Evolutionary conservation across 2,113 vertebrate species (phyloP), one percentile per base, ranked within the genome.

Genomic region (Neolamprologus cancellatus): DNA sequence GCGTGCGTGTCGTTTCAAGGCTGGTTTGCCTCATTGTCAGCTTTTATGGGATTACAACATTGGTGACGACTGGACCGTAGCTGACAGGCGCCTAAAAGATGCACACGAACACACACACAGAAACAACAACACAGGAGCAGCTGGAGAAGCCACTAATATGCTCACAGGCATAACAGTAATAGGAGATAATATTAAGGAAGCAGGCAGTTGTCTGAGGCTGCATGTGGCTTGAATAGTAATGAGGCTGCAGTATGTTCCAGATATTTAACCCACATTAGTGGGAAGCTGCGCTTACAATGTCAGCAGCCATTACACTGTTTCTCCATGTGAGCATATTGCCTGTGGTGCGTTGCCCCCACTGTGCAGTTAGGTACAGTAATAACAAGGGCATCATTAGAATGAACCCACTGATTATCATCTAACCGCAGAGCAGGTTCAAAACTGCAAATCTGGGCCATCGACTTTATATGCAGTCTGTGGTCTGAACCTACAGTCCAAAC

Each of bases 201-300:
- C 76, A 83, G 78, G 82, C 78, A 79, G 89, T 57, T 59, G 86
- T 87, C 87, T 82, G 86, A 90, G 76, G 61, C 78, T 78, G 81
- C 79, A 88, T 87, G 89, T 88, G 87, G 85, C 82, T 90, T 85
- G 92, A 92, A 94, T 93, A 52, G 71, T 76, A 93, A 93, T 89
- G 81, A 91, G 88, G 87, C 84, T 74, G 39, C 74, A 83, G 86
- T 82, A 91, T 53, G 84, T 85, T 89, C 83, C 88, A 88, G 61
- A 79, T 88, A 82, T 87, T 92, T 88, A 86, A 88, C 89, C 81
- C 71, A 89, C 89, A 92, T 92, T 85, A 81, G 61, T 17, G 76
- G 8, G 76, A 41, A 46, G 41, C 48, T 78, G 78, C 25, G 23
- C 20, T 80, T 85, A 59, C 76, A 78, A 4, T n/a, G n/a, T 69